Evolutionary conservation across 2,888 invertebrate species (phyloP), one percentile per base, ranked within the genome.

Genomic region (Fragum whitleyi): DNA sequence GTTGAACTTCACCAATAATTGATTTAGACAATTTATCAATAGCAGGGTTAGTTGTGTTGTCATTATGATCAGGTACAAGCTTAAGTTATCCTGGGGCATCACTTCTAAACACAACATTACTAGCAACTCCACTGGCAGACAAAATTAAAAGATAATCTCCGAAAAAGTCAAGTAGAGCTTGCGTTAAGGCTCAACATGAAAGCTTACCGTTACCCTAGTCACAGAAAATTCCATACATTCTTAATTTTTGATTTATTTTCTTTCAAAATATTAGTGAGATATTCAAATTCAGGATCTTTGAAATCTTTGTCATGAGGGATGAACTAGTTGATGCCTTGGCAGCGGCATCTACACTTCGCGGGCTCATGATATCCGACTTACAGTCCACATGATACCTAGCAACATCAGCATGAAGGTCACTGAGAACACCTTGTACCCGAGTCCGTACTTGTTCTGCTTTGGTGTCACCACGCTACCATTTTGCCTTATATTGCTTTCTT

Each of bases 401-500:
- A 73, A 81, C 81, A 16, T 74, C 79, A 42, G 85, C 85, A 82
- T 82, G 85, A 1, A 82, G 59, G 57, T 79, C 82, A 51, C 85
- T 85, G 0, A 85, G 61, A 39, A 79, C 79, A 23, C 77, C 77
- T n/a, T 23, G n/a, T 2, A 81, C 39, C 2, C 81, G 29, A 16
- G 55, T 6, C 14, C 32, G 28, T 9, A 81, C 78, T 71, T 81
- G 28, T 16, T 26, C 26, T 23, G 72, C 47, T 65, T 67, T 71
- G 16, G 57, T 39, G 53, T 81, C 74, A 0, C 61, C 47, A n/a
- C 77, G 68, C 29, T 11, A 7, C 14, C 77, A 80, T 36, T n/a
- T 47, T 11, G 62, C n/a, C 36, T 19, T 74, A 39, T 29, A 65
- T 53, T 1, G 16, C n/a, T 28, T 67, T 32, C 72, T 76, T 80